A percentile compares a stretch with the other conserved stretches of the same genome.
Evolutionary conservation across 2,113 vertebrate species (phyloP).

Genomic region (Taurulus bubalis): DNA sequence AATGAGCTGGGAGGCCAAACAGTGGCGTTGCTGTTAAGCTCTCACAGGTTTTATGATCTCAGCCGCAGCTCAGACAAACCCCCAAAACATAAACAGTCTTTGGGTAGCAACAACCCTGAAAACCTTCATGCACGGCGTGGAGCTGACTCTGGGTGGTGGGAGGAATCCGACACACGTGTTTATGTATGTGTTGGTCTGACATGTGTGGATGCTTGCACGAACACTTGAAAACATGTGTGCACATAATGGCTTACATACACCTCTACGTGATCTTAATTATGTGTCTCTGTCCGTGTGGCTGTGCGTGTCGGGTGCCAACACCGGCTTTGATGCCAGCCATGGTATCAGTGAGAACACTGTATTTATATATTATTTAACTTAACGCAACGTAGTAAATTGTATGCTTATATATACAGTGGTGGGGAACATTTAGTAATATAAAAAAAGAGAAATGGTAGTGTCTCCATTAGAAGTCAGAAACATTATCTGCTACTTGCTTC

Average conservation of each 20-base stretch:
- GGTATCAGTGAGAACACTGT: background rate
- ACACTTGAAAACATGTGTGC: constrained; percentile 19
- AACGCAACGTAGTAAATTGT: too few species aligned
- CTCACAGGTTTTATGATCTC: constrained; percentile 74
- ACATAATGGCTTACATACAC: constrained; percentile 7
- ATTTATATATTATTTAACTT: background rate
- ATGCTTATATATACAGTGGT: background rate
- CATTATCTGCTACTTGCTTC: background rate
- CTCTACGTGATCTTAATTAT: background rate
- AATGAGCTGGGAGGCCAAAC: constrained; percentile 54
- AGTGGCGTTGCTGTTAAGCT: constrained; percentile 62
- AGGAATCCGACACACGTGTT: constrained; percentile 48
- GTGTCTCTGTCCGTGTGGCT: background rate
- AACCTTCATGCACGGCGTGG: constrained; percentile 60
- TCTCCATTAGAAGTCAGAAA: background rate
- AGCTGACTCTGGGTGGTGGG: constrained; percentile 55
- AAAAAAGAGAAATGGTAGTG: background rate
- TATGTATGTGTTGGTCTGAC: constrained; percentile 29
- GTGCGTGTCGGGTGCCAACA: background rate
- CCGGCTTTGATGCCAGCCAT: background rate
- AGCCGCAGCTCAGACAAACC: constrained; percentile 50
- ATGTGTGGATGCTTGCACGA: constrained; percentile 17
- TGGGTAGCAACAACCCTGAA: constrained; percentile 64
- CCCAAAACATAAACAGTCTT: constrained; percentile 74
- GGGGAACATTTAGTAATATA: background rate